These are phyloP conservation scores for Mormyrus proboscirostris DNA, from an alignment of 2,797 vertebrate species.

Conservation along the genomic window DNA sequence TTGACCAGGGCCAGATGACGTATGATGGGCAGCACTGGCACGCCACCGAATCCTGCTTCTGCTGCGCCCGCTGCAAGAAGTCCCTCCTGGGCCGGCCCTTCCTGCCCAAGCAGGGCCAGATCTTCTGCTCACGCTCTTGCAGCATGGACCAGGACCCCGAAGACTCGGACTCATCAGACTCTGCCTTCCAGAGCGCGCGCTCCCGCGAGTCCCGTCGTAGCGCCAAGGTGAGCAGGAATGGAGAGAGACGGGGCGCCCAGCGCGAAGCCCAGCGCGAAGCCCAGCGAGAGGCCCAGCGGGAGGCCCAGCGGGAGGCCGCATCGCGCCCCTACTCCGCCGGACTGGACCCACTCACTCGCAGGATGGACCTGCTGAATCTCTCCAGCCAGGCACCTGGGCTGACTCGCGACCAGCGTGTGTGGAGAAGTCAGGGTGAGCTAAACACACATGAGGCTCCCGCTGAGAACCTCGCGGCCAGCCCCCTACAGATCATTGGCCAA, in stretches of 20 bases:
- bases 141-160: slow-evolving; percentile 89
- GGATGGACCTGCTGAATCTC: slow-evolving; percentile 91
- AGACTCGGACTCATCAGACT: slow-evolving; percentile 91
- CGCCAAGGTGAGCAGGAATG: slow-evolving; percentile 86
- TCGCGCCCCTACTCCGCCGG: slow-evolving; percentile 74
- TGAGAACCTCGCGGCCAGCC: slow-evolving; percentile 58
- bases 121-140: slow-evolving; percentile 95
- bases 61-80: slow-evolving; percentile 90
- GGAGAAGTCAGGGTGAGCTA: slow-evolving; percentile 89
- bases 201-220: slow-evolving; percentile 91
- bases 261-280: not conserved
- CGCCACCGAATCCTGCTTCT: slow-evolving; percentile 92
- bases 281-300: slow-evolving; percentile 44
- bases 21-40: slow-evolving; percentile 98
- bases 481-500: slow-evolving; percentile 80
- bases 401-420: slow-evolving; percentile 76
- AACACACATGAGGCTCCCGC: slow-evolving; percentile 79
- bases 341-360: slow-evolving; percentile 80
- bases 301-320: slow-evolving; percentile 55
- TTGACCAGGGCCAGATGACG: slow-evolving; percentile 98
- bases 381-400: slow-evolving; percentile 86
- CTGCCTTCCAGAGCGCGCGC: slow-evolving; percentile 89
- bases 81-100: slow-evolving; percentile 92
- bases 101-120: slow-evolving; percentile 93
- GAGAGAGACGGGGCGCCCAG: slow-evolving; percentile 33